Conservation (phyloP, 2,888 invertebrate species). For the Cosmia trapezina region DNA sequence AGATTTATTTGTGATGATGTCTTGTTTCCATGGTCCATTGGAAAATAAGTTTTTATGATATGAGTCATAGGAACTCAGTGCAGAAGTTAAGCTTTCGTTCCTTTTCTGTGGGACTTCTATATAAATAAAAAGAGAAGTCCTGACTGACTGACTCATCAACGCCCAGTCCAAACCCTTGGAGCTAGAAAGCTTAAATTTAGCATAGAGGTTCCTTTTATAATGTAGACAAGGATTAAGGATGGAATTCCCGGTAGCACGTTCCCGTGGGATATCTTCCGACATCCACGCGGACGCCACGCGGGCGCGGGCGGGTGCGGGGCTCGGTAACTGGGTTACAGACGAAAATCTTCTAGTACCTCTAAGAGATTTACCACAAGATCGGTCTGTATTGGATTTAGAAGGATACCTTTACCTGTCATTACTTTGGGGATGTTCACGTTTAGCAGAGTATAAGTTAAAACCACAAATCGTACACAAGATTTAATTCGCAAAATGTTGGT, state of each 20-base stretch:
- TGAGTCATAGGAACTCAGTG: not conserved
- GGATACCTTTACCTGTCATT: not conserved
- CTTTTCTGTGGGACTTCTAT: not conserved
- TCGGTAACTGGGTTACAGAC: not conserved
- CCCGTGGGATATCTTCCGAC: no score
- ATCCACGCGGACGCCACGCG: no score
- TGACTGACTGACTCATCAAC: no score
- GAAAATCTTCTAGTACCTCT: not conserved
- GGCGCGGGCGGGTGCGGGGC: no score
- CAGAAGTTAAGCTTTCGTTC: not conserved
- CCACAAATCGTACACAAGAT: not conserved
- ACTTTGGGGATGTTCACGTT: not conserved
- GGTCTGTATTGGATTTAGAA: no score
- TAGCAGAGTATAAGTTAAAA: constrained; percentile 6
- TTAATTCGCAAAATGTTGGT: not conserved
- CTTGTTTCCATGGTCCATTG: constrained; percentile 18
- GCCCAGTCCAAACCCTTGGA: no score
- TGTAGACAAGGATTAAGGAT: no score
- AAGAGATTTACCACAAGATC: not conserved
- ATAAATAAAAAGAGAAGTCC: no score
- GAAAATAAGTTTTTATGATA: no score
- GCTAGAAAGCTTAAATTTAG: no score
- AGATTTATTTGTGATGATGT: constrained; percentile 35
- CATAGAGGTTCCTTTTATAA: no score
- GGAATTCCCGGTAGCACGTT: no score